Percentiles rank a stretch among this genome's conserved stretches.
phyloP scores from a whole-genome alignment of 2,888 invertebrate genomes.

The Caenorhabditis becei region DNA sequence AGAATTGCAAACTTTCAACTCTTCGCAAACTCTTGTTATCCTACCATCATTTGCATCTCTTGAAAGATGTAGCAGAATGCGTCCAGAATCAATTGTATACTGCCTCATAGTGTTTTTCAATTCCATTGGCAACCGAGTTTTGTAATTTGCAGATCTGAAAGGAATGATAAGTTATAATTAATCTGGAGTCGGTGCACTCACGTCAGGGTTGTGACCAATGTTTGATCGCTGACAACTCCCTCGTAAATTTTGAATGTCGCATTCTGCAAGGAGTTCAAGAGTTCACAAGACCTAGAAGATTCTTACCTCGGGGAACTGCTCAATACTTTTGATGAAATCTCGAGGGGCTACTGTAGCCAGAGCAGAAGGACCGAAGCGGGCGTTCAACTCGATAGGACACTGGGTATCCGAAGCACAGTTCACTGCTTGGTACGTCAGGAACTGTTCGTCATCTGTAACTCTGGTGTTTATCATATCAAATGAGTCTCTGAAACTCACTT shows the following conservation, averaged over 20 bases:
- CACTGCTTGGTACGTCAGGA: neutral
- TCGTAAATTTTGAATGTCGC: slow-evolving; percentile 6
- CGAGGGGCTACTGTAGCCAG: neutral
- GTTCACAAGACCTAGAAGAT: neutral
- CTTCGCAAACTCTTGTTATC: too few relatives aligned
- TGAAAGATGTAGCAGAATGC: neutral
- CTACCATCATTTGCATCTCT: slow-evolving; percentile 22
- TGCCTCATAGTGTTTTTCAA: slow-evolving; percentile 35
- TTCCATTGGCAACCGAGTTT: slow-evolving; percentile 37
- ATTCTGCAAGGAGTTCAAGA: neutral
- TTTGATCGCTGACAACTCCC: neutral
- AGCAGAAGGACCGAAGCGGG: neutral
- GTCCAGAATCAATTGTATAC: slow-evolving; percentile 16
- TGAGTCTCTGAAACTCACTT: neutral
- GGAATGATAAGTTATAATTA: neutral
- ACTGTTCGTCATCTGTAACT: neutral
- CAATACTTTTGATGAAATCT: slow-evolving; percentile 5
- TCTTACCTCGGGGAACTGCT: neutral
- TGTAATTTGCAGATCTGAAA: neutral
- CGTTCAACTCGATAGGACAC: neutral
- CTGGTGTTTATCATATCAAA: too few relatives aligned
- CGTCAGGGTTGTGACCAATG: slow-evolving; percentile 6
- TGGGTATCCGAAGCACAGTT: neutral
- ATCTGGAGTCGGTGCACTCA: neutral
- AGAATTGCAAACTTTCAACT: too few relatives aligned